Percentiles rank a stretch among this genome's conserved stretches.
phyloP scores from a whole-genome alignment of 2,113 vertebrate genomes.

The Callocephalon fimbriatum region DNA sequence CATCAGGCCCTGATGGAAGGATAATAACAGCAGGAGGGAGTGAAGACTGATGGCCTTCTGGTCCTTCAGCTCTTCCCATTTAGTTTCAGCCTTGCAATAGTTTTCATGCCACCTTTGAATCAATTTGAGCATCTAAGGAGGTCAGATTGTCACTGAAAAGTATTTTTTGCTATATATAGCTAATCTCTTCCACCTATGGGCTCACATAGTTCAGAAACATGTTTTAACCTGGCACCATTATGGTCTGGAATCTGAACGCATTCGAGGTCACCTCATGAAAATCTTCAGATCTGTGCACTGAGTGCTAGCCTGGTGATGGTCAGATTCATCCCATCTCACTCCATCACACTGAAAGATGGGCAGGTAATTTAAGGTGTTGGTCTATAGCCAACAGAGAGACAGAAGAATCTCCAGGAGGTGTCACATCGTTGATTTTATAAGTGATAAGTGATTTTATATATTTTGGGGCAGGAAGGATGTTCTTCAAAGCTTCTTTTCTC shows the following conservation, averaged over 20 bases:
- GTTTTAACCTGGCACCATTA: background rate
- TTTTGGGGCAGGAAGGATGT: background rate
- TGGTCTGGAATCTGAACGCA: background rate
- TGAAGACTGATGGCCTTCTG: background rate
- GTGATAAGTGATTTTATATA: background rate
- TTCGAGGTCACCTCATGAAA: background rate
- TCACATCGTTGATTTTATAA: background rate
- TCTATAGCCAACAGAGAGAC: background rate
- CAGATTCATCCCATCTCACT: background rate
- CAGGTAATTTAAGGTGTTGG: background rate
- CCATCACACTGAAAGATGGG: background rate
- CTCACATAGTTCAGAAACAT: background rate
- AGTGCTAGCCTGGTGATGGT: background rate
- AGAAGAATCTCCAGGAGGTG: background rate
- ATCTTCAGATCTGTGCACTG: background rate
- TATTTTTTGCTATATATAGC: background rate
- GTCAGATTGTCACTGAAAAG: background rate
- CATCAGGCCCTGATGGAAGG: background rate
- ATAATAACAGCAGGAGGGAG: background rate
- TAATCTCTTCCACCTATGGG: background rate
- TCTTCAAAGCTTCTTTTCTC: background rate
- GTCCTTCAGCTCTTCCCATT: background rate
- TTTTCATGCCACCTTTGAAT: background rate
- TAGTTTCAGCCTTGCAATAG: background rate
- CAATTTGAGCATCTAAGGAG: background rate